Base-by-base conservation (phyloP, 2,888 invertebrate genomes). In the Meiosimyza platycephala region DNA sequence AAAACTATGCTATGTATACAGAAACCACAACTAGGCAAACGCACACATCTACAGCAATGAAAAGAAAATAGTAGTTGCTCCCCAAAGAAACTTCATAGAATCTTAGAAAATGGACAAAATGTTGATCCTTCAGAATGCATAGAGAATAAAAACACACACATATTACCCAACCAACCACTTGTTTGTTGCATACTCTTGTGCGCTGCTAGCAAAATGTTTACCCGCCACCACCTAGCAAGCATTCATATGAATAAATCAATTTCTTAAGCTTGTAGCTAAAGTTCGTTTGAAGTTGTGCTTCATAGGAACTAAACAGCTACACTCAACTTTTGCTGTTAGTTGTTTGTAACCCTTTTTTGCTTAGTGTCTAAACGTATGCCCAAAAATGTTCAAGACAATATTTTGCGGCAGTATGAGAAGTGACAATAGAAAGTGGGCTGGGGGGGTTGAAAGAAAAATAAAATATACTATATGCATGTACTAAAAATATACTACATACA, bases 221-320 rank as follows among this genome's bases (percentile, higher is more conserved):
- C 40, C 40, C 40, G 9, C 40, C 9, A 40, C 9, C 40, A 6
- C 40, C 40, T 40, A 9, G 18, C 65, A 16, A 40, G 18, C 51
- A 11, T 51, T 40, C 70, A 55, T 52, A 47, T 72, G 76, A 75
- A 81, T 80, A 83, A 82, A 83, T 82, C 82, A 78, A 83, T 81
- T 83, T 83, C 75, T 75, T 71, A 72, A 81, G 80, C 80, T 80
- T 78, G 76, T 77, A 77, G 76, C 76, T 75, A 62, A 76, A 57
- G 74, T 72, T 73, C 74, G 68, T 71, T 72, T 72, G 72, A 66
- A 54, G 72, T 67, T 67, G 11, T 18, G n/a, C 57, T 6, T 2
- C 9, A 55, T 11, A 28, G 28, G 28, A 28, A 28, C 28, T 2
- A n/a, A 3, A 16, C 55, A 18, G 18, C 16, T n/a, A 55, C 55